phyloP scores from a whole-genome alignment of 2,113 vertebrate genomes.

The Malurus cyaneus region DNA sequence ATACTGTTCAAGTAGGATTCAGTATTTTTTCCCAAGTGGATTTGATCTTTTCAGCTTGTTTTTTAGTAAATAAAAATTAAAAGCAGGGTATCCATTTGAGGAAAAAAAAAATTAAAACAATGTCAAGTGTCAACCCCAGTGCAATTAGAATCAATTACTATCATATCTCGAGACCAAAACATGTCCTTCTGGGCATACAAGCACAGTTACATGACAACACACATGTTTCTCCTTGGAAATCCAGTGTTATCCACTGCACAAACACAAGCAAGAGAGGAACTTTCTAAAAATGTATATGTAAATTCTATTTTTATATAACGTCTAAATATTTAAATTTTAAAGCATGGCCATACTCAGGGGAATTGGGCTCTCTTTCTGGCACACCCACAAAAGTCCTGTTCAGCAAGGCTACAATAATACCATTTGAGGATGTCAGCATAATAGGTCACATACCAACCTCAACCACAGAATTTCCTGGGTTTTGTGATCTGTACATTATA shows the following conservation, averaged over 20 bases:
- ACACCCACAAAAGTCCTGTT: neutral
- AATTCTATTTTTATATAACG: neutral
- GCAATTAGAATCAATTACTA: neutral
- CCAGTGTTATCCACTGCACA: neutral
- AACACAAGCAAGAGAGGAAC: neutral
- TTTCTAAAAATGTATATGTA: neutral
- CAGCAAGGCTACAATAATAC: neutral
- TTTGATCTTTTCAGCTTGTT: neutral
- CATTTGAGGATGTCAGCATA: neutral
- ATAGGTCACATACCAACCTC: neutral
- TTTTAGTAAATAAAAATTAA: neutral
- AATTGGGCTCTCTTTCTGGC: neutral
- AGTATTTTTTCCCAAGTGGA: neutral
- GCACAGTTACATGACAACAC: neutral
- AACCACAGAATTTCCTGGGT: neutral
- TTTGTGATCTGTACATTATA: neutral
- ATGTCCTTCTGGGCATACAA: neutral
- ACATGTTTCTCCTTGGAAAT: neutral
- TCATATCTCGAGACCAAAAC: neutral
- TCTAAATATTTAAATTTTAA: neutral
- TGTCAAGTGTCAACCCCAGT: neutral
- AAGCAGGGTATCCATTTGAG: fast-evolving
- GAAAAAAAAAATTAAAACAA: neutral
- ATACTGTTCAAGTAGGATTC: neutral
- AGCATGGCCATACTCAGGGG: neutral